Percentiles rank a stretch among this genome's conserved stretches.
Evolutionary conservation across 2,797 vertebrate species (phyloP).

Genomic region (Brachymystax lenok): DNA sequence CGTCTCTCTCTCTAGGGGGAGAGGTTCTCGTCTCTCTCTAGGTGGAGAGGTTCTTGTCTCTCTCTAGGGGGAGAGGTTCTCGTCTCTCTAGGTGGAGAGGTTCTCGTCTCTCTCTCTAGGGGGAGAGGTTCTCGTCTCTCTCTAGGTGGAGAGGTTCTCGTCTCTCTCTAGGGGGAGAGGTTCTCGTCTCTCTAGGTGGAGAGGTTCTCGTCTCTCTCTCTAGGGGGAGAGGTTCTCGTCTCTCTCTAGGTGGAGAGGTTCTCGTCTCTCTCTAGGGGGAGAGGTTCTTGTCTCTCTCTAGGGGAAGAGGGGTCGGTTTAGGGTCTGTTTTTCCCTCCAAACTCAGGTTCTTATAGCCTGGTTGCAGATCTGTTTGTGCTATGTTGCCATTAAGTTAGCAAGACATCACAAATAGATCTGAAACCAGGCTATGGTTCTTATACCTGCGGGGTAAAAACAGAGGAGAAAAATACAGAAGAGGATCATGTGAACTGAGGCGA

Average conservation of each 20-base stretch:
- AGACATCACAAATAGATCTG: not conserved
- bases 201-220: too few species aligned
- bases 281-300: not conserved
- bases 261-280: not conserved
- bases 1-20: slow-evolving; percentile 13
- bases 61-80: slow-evolving; percentile 35
- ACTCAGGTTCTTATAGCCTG: not conserved
- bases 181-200: too few species aligned
- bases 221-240: slow-evolving; percentile 46
- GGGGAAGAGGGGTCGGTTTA: slow-evolving; percentile 37
- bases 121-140: not conserved
- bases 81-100: slow-evolving; percentile 59
- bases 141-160: not conserved
- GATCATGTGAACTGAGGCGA: slow-evolving; percentile 42
- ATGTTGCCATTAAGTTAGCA: not conserved
- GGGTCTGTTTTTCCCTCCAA: slow-evolving; percentile 6
- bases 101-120: slow-evolving; percentile 52
- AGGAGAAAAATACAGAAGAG: slow-evolving; percentile 39
- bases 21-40: not conserved
- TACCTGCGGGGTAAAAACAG: not conserved
- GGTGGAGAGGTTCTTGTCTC: too few species aligned
- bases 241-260: slow-evolving; percentile 42
- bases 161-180: not conserved
- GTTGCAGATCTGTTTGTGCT: not conserved
- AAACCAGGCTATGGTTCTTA: not conserved